phyloP scores from a whole-genome alignment of 2,113 vertebrate species.

The Cairina moschata region DNA sequence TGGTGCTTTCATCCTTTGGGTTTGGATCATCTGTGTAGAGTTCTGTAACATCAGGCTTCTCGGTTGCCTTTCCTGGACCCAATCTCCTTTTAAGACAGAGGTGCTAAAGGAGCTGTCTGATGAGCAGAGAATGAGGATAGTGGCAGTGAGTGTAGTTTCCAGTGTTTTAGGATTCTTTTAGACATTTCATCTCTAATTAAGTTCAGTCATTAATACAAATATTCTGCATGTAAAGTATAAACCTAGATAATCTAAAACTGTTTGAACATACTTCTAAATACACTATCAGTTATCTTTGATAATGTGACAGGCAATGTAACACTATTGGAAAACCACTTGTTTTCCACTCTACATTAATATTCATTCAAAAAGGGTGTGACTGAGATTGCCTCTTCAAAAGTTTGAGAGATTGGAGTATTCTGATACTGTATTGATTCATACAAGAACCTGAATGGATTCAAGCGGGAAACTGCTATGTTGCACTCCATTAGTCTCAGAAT shows the following conservation, averaged over 20 bases:
- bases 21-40: neutral
- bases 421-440: neutral
- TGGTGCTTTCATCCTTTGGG: fast-evolving
- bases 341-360: neutral
- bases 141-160: neutral
- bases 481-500: neutral
- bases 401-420: neutral
- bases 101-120: neutral
- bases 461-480: neutral
- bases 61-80: neutral
- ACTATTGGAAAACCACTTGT: neutral
- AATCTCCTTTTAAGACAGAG: neutral
- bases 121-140: neutral
- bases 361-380: neutral
- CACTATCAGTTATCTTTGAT: neutral
- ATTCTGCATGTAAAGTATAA: neutral
- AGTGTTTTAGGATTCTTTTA: neutral
- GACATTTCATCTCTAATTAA: neutral
- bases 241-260: neutral
- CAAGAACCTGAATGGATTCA: neutral
- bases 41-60: neutral
- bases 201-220: neutral
- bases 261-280: neutral
- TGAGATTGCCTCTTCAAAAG: neutral
- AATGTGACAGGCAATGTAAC: neutral